These are phyloP conservation scores for Myotis vivesi DNA, from an alignment of 2,797 vertebrate species.

Conservation along the genomic window DNA sequence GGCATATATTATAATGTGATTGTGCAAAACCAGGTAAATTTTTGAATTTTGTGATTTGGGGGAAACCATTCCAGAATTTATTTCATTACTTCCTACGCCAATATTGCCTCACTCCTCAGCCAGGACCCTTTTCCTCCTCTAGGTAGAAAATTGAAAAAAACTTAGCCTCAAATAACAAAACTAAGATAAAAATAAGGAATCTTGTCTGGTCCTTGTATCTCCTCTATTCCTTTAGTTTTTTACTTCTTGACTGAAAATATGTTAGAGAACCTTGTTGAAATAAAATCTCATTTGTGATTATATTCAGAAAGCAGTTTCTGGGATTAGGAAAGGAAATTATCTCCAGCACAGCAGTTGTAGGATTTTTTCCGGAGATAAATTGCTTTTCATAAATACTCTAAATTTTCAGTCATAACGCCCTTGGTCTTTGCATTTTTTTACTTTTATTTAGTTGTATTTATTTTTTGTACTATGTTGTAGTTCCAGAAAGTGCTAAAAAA, in stretches of 20 bases:
- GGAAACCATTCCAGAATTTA: conserved; percentile 51
- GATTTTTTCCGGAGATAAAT: conserved; percentile 10
- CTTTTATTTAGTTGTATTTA: conserved; percentile 52
- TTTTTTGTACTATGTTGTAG: conserved; percentile 55
- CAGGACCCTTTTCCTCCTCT: neutral
- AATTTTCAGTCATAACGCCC: conserved; percentile 32
- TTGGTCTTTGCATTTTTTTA: conserved; percentile 59
- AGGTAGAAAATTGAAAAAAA: conserved; percentile 29
- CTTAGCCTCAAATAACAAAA: conserved; percentile 29
- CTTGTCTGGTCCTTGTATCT: neutral
- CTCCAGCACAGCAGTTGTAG: neutral
- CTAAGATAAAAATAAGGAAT: conserved; percentile 50
- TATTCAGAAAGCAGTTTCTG: conserved; percentile 16
- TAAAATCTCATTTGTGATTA: conserved; percentile 46
- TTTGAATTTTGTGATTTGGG: conserved; percentile 57
- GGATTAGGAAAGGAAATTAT: neutral
- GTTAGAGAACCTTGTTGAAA: conserved; percentile 21
- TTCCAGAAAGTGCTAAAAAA: conserved; percentile 70
- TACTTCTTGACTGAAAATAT: conserved; percentile 52
- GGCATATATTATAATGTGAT: conserved; percentile 2
- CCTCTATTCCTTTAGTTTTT: conserved; percentile 39
- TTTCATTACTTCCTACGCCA: conserved; percentile 22
- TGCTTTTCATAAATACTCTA: conserved; percentile 51
- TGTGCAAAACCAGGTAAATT: conserved; percentile 39
- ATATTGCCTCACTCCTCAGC: neutral